Evolutionary conservation across 2,113 vertebrate species (phyloP).

Genomic region (Zootoca vivipara): DNA sequence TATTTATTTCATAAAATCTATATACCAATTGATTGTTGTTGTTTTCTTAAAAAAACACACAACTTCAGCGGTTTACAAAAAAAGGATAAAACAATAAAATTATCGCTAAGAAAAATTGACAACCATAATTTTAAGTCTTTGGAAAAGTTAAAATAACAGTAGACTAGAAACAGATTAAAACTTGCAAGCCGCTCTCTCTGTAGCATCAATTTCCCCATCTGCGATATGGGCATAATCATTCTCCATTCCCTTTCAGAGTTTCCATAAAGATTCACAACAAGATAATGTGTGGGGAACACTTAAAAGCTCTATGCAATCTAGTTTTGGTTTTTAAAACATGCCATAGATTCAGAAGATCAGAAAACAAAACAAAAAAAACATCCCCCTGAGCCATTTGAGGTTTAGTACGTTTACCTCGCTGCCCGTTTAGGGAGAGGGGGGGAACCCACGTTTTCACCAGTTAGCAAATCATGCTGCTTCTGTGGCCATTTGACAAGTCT

Average conservation of each 20-base stretch:
- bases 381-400: neutral
- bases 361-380: neutral
- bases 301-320: neutral
- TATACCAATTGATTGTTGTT: no score
- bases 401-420: neutral
- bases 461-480: conserved; percentile 15
- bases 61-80: neutral
- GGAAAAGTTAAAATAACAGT: no score
- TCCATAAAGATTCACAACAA: neutral
- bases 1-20: no score
- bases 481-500: conserved; percentile 37
- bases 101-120: no score
- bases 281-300: neutral
- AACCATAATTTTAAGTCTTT: no score
- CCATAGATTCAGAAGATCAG: neutral
- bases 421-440: no score
- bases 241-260: neutral
- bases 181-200: neutral
- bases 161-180: no score
- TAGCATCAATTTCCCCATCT: neutral
- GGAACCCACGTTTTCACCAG: neutral
- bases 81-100: no score
- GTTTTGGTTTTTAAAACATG: neutral
- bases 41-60: neutral
- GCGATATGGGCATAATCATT: neutral